Evolutionary conservation across 2,113 vertebrate genomes (phyloP), one percentile per base, ranked within the genome.

Genomic region (Hydrochoerus hydrochaeris): DNA sequence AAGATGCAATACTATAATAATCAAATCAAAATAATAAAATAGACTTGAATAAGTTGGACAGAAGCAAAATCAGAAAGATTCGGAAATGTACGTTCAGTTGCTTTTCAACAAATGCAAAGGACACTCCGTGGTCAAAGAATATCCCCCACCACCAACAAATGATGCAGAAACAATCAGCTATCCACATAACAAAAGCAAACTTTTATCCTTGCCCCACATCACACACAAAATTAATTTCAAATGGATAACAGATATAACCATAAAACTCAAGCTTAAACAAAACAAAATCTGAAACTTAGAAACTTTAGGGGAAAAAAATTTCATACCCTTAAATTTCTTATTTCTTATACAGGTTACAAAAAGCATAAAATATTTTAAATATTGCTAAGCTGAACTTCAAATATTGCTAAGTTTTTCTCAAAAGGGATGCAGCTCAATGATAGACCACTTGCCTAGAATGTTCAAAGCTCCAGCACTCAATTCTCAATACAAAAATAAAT

Each of bases 151-250:
- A 32, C 44, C 62, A 96, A 91, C 67, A 93, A 87, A 80, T 93
- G 62, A 88, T 81, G 85, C 58, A 22, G 30, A 19, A 71, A 57
- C 17, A 89, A 90, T 3, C 8, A 41, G 49, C 22, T 88, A 82
- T 44, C 38, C 14, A 85, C 46, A 69, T 11, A 57, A 57, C 57
- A 89, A 89, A 90, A 73, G 30, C 7, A 44, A 69, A 57, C 32
- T 54, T 80, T 82, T n/a, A 92, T 16, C 57, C 78, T 88, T 85
- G 88, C 24, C 9, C 86, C 32, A 84, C 7, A 92, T 1, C 3
- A 78, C 75, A 92, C 3, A 65, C 7, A 94, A 75, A 95, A 92
- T 82, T 94, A 83, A 86, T 57, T 94, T 95, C 38, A 90, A 94
- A 94, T 73, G 32, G 20, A 22, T 85, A 60, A 83, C 0, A 85